Evolutionary conservation across 30 jellyfish, hydroid and myxozoan genomes (phyloP), one percentile per base, ranked within the genome.

Genomic region (Chrysaora quinquecirrha): DNA sequence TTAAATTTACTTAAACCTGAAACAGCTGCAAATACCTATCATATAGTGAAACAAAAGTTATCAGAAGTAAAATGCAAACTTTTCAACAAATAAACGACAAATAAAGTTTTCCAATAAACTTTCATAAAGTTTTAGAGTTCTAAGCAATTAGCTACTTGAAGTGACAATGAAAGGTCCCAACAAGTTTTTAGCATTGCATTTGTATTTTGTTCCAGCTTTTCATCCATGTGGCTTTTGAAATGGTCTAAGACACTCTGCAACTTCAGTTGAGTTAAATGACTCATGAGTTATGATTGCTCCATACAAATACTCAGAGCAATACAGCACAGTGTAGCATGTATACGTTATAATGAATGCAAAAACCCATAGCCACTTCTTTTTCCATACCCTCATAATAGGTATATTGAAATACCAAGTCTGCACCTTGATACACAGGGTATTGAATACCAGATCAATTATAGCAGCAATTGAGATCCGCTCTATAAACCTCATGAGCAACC

Each of bases 321-420:
- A 82, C 62, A 82, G 43, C 38, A 82, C 66, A 7, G 92, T 63
- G 35, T 82, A 82, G 22, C 77, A 74, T 49, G 92, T 68, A 48
- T 82, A 82, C 33, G 72, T 69, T 31, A 61, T 32, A 30, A 82
- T 70, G 60, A 65, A 30, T 9, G 23, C 23, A 34, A 69, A 10
- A 1, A 82, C 35, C 85, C 85, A 82, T 85, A 73, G 70, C 92
- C 92, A 82, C 22, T 69, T 82, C 48, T 71, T 70, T 23, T 67
- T 69, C 92, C 92, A 82, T 14, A 82, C 85, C 0, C 85, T 82
- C n/a, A 82, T 70, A 19, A 82, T 79, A 3, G 92, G 92, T 0
- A 82, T 68, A 63, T 82, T 82, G 80, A 67, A 82, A 19, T 82
- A 82, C 49, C 66, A 82, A 43, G 92, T 82, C 25, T 67, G 92